A percentile compares a stretch with the other conserved stretches of the same genome.
Evolutionary conservation across 2,797 vertebrate species (phyloP).

Genomic region (Tiaroga cobitis): DNA sequence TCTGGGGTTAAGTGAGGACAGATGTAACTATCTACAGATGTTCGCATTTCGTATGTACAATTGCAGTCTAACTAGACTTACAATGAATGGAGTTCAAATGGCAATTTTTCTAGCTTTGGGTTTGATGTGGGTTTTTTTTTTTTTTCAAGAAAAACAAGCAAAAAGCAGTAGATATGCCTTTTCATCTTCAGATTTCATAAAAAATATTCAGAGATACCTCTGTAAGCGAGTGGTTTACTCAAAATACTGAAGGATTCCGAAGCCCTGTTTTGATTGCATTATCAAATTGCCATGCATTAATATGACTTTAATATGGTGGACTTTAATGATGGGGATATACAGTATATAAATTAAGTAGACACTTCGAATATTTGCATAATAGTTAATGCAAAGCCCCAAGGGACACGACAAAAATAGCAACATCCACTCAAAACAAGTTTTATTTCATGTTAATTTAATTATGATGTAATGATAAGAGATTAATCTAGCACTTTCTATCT

Average conservation of each 20-base stretch:
- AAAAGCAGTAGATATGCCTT: constrained; percentile 67
- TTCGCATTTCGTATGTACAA: neutral
- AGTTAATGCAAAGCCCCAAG: neutral
- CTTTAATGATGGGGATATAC: too few species aligned
- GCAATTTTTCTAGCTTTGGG: neutral
- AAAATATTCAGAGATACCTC: neutral
- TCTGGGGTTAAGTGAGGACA: constrained; percentile 8
- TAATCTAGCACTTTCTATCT: neutral
- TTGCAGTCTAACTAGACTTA: constrained; percentile 33
- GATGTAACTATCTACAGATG: neutral
- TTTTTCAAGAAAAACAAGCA: neutral
- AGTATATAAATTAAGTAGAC: neutral
- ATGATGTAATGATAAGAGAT: neutral
- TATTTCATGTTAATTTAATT: neutral
- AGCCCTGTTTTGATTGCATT: neutral
- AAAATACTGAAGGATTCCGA: neutral
- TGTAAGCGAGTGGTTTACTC: neutral
- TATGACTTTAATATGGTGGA: neutral
- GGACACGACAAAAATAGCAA: neutral
- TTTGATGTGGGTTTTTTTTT: constrained; percentile 66
- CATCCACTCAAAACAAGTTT: neutral
- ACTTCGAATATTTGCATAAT: neutral
- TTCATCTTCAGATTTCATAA: constrained; percentile 68
- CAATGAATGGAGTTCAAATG: constrained; percentile 70
- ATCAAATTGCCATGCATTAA: neutral